These are phyloP conservation scores for Pycnonotus jocosus DNA, from an alignment of 2,113 vertebrate species.

Conservation along the genomic window DNA sequence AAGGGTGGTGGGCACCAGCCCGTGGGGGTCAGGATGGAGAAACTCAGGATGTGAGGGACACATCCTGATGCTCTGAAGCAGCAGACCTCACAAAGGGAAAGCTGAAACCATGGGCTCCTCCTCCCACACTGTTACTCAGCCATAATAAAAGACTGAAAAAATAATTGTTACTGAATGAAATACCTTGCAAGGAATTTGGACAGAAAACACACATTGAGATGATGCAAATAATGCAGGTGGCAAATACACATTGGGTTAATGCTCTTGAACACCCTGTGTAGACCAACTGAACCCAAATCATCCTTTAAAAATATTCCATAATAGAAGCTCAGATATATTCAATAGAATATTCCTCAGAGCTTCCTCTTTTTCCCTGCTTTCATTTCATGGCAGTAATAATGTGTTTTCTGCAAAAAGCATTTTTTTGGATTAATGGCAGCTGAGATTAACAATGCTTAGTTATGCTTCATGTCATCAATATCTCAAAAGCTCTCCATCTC, in stretches of 20 bases:
- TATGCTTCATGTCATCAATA: background rate
- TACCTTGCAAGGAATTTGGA: background rate
- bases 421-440: background rate
- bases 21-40: accelerated
- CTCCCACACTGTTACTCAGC: background rate
- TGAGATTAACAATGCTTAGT: background rate
- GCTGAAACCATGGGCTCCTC: background rate
- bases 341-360: background rate
- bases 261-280: background rate
- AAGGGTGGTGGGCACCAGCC: background rate
- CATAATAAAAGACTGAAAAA: background rate
- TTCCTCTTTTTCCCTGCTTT: background rate
- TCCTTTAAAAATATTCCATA: background rate
- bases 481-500: background rate
- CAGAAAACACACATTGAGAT: background rate
- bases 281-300: background rate
- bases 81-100: background rate
- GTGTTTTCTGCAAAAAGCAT: background rate
- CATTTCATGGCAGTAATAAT: background rate
- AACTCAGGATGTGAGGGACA: background rate
- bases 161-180: background rate
- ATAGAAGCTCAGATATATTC: too few relatives aligned
- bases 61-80: background rate
- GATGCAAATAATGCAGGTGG: background rate
- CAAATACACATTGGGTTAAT: background rate